Evolutionary conservation across 2,888 invertebrate species (phyloP).

Genomic region (Apodemia duryi): DNA sequence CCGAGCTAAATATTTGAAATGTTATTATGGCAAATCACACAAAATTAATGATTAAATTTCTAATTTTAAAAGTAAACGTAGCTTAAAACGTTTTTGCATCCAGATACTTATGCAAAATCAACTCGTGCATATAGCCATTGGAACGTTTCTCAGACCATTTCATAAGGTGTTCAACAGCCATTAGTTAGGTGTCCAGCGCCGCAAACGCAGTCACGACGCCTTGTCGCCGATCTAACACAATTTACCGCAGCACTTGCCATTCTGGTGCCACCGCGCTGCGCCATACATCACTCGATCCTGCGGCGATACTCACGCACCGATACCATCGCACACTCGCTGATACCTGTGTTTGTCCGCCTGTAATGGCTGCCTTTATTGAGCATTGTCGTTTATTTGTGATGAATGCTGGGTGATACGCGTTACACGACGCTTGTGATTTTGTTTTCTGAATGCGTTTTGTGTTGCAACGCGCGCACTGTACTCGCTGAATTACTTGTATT

Average conservation of each 20-base stretch:
- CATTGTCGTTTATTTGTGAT: constrained; percentile 19
- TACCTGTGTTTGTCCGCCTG: constrained; percentile 22
- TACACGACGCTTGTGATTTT: constrained; percentile 7
- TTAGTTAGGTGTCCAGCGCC: constrained; percentile 24
- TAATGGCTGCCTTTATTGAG: constrained; percentile 28
- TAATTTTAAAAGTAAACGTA: not conserved
- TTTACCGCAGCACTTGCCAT: constrained; percentile 25
- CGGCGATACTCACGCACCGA: constrained; percentile 30
- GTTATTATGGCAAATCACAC: not conserved
- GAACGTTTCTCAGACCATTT: constrained; percentile 23
- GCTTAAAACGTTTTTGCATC: not conserved
- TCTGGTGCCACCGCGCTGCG: constrained; percentile 25
- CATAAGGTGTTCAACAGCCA: constrained; percentile 28
- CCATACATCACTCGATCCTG: constrained; percentile 30
- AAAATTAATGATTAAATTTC: not conserved
- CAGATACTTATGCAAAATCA: constrained; percentile 3
- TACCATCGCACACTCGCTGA: constrained; percentile 24
- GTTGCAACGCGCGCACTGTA: not conserved
- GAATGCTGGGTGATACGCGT: not conserved
- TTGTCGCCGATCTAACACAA: constrained; percentile 20
- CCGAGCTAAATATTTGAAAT: too few species aligned
- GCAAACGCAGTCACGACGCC: constrained; percentile 26
- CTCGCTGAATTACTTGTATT: not conserved
- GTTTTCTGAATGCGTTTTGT: constrained; percentile 14
- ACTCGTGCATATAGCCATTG: not conserved